These are phyloP conservation scores for Apogon talboti DNA, from an alignment of 2,797 vertebrate species.

Conservation along the genomic window DNA sequence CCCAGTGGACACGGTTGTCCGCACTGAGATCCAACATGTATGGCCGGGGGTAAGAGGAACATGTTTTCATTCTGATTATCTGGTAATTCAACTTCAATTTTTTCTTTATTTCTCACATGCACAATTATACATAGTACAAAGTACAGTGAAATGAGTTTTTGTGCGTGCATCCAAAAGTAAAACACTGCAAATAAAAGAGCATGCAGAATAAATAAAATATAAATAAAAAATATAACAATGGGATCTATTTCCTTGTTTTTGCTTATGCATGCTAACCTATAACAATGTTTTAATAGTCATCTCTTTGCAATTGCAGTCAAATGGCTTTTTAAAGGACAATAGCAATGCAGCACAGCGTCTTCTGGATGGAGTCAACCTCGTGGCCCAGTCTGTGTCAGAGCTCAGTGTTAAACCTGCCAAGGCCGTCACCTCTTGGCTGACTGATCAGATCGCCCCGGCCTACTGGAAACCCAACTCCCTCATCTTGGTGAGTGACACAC, in stretches of 20 bases:
- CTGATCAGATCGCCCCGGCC: constrained; percentile 96
- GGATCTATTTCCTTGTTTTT: no score
- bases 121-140: no score
- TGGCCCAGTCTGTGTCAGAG: constrained; percentile 98
- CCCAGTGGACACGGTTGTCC: constrained; percentile 97
- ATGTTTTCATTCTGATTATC: no score
- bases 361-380: constrained; percentile 96
- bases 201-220: no score
- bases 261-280: no score
- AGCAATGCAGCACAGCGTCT: constrained; percentile 98
- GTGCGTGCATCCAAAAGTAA: no score
- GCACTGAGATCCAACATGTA: constrained; percentile 97
- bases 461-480: constrained; percentile 99
- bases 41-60: constrained; percentile 96
- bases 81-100: no score
- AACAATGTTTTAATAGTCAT: no score
- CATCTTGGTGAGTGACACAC: constrained; percentile 83
- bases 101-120: no score
- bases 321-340: constrained; percentile 98
- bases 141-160: no score
- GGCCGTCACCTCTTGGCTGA: constrained; percentile 97
- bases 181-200: no score
- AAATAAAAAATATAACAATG: no score
- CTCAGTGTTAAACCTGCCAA: constrained; percentile 97
- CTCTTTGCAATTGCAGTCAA: constrained; percentile 86